Evolutionary conservation across 64 coral and sea anemone species (phyloP).

Genomic region (Dendrophyllia cribrosa): DNA sequence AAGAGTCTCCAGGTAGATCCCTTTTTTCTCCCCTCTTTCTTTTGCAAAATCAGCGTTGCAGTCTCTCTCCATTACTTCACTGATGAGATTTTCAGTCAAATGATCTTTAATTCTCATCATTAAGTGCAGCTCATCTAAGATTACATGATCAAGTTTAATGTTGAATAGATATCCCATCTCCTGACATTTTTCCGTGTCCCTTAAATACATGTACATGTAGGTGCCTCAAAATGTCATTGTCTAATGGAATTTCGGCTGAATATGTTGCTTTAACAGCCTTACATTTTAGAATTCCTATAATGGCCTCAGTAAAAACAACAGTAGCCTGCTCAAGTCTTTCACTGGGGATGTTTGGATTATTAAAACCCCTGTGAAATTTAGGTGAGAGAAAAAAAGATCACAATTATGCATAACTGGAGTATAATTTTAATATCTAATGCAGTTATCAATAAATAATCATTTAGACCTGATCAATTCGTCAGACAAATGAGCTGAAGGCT

Average conservation of each 20-base stretch:
- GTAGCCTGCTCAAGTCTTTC: too few relatives aligned
- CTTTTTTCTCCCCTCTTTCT: background rate
- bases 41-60: background rate
- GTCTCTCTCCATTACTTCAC: background rate
- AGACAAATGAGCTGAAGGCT: conserved; percentile 18
- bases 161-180: background rate
- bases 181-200: background rate
- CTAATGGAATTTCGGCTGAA: background rate
- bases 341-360: too few relatives aligned
- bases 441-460: too few relatives aligned
- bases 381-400: too few relatives aligned
- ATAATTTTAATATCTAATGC: too few relatives aligned
- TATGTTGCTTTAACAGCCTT: background rate
- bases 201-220: too few relatives aligned
- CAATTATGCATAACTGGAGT: too few relatives aligned
- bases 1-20: background rate
- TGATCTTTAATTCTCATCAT: background rate
- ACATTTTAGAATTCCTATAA: background rate
- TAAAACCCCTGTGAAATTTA: background rate
- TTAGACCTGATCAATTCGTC: conserved; percentile 20
- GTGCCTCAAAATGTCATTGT: background rate
- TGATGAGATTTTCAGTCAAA: background rate
- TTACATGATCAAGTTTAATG: background rate
- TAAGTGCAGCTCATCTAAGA: background rate
- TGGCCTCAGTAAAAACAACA: background rate